Evolutionary conservation across 2,113 vertebrate species (phyloP).

Genomic region (Hydrolagus affinis): DNA sequence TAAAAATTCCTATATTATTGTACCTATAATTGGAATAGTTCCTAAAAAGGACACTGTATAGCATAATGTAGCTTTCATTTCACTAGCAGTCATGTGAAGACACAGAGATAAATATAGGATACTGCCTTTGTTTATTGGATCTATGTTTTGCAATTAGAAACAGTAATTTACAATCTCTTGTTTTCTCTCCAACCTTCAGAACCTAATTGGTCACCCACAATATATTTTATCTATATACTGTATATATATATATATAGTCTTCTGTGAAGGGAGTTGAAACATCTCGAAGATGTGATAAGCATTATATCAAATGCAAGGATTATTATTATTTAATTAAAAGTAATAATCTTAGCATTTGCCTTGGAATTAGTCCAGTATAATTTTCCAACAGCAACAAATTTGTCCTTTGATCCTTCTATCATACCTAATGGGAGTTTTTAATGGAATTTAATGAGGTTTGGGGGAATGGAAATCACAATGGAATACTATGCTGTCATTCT

Average conservation of each 20-base stretch:
- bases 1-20: too few species aligned
- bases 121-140: neutral
- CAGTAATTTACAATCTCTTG: neutral
- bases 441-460: too few species aligned
- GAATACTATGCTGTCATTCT: constrained; percentile 1
- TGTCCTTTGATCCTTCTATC: neutral
- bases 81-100: neutral
- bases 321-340: too few species aligned
- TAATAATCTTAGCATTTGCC: too few species aligned
- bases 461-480: neutral
- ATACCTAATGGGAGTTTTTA: neutral
- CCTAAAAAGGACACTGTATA: neutral
- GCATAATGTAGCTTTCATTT: too few species aligned
- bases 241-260: too few species aligned
- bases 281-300: too few species aligned
- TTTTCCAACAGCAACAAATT: neutral
- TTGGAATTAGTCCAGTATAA: neutral
- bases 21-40: too few species aligned
- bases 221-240: too few species aligned
- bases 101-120: neutral
- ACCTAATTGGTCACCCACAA: neutral
- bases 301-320: too few species aligned
- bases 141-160: neutral
- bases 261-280: too few species aligned
- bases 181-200: neutral